A percentile compares a stretch with the other conserved stretches of the same genome.
phyloP scores from a whole-genome alignment of 2,113 vertebrate genomes.

The Istiophorus platypterus region DNA sequence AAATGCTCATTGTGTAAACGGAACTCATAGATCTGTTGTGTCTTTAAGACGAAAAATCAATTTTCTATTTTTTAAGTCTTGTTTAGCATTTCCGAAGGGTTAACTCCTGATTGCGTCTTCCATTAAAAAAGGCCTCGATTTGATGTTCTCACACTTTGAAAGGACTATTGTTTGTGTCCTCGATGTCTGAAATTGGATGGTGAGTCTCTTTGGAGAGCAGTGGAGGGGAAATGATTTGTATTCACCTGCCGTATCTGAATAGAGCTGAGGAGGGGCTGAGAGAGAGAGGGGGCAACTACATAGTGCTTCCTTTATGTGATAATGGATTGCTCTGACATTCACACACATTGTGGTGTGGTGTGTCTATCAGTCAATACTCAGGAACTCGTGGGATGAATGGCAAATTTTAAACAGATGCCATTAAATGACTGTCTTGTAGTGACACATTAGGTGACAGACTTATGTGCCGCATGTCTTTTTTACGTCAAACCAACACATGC shows the following conservation, averaged over 20 bases:
- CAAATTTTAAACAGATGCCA: slow-evolving; percentile 49
- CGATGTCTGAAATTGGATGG: slow-evolving; percentile 79
- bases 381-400: slow-evolving; percentile 51
- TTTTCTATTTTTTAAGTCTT: slow-evolving; percentile 10
- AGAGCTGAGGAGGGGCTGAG: slow-evolving; percentile 70
- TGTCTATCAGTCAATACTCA: slow-evolving; percentile 70
- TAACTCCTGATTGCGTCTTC: slow-evolving; percentile 59
- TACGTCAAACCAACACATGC: background rate
- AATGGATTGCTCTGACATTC: slow-evolving; percentile 78
- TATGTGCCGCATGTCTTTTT: slow-evolving; percentile 10
- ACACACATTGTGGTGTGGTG: slow-evolving; percentile 69
- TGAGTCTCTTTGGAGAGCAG: slow-evolving; percentile 78
- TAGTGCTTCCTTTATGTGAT: slow-evolving; percentile 78
- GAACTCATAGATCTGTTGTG: background rate
- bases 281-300: slow-evolving; percentile 53
- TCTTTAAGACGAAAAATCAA: background rate
- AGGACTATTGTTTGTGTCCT: slow-evolving; percentile 80
- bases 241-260: slow-evolving; percentile 86
- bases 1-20: background rate
- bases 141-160: slow-evolving; percentile 85
- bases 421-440: slow-evolving; percentile 26
- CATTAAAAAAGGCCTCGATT: slow-evolving; percentile 64
- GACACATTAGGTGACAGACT: slow-evolving; percentile 41
- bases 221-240: slow-evolving; percentile 84
- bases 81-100: slow-evolving; percentile 43